A percentile compares a stretch with the other conserved stretches of the same genome.
Conservation (phyloP, 2,888 invertebrate genomes). For the Bembecia ichneumoniformis region DNA sequence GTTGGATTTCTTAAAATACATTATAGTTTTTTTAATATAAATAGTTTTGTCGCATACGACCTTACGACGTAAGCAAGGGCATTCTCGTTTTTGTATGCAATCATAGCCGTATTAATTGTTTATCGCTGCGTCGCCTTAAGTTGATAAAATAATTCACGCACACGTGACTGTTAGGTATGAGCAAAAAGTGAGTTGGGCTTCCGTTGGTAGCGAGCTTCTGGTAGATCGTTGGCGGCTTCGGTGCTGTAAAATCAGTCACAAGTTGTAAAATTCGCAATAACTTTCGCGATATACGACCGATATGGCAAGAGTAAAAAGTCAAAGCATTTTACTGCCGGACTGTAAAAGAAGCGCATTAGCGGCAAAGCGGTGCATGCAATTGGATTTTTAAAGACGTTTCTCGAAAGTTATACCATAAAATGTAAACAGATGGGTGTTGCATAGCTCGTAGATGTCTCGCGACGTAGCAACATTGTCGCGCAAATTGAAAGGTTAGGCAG, state of each 20-base stretch:
- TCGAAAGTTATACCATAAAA: constrained; percentile 33
- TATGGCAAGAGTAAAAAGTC: constrained; percentile 34
- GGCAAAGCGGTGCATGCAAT: constrained; percentile 31
- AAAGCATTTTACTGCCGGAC: constrained; percentile 49
- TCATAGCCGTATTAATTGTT: no score
- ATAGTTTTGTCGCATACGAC: no score
- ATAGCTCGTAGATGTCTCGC: not conserved
- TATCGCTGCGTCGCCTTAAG: no score
- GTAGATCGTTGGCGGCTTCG: constrained; percentile 42
- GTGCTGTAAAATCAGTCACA: constrained; percentile 66
- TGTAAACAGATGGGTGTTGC: constrained; percentile 13
- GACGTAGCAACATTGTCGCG: not conserved
- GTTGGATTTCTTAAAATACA: no score
- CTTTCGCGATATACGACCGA: constrained; percentile 54
- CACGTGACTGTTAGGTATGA: not conserved
- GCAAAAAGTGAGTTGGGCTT: not conserved
- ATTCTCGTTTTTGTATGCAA: no score
- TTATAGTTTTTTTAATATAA: no score
- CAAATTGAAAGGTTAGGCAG: no score
- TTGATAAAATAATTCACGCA: no score
- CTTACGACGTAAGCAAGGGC: no score
- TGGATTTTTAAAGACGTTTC: constrained; percentile 36
- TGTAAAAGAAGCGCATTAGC: constrained; percentile 57
- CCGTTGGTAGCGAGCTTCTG: not conserved
- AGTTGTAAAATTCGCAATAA: constrained; percentile 58